Evolutionary conservation across 2,888 invertebrate species (phyloP), one percentile per base, ranked within the genome.

Genomic region (Volucella inanis): DNA sequence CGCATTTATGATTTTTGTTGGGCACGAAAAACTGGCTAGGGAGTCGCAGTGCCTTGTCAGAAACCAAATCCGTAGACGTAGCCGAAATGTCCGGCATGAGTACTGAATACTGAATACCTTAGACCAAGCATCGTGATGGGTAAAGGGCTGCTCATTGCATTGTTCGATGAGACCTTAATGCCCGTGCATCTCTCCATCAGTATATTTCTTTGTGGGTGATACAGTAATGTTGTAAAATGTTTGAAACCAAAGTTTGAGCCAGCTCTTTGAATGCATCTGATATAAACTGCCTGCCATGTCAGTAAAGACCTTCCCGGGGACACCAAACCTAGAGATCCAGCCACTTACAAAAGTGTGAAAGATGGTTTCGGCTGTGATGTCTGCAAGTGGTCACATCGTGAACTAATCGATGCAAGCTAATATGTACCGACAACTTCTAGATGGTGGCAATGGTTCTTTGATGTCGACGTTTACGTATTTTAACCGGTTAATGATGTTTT

Each of bases 311-410:
- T 45, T 15, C 49, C 47, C 39, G 62, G 18, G 18, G 18, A 18
- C 18, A 18, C 18, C 18, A 18, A 1, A 64, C 2, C 47, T 49
- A 31, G n/a, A n/a, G n/a, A n/a, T n/a, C n/a, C 62, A 64, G 31
- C 62, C 62, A 9, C 8, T 2, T 1, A 64, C 0, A 18, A 18
- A 18, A 18, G 18, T 2, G 18, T 11, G 62, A n/a, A 4, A 9
- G 31, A 62, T 31, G 4, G 62, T 47, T 8, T 62, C 49, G 1
- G 62, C 47, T 11, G 14, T 49, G 14, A 62, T 49, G 9, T 47
- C 49, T 6, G 8, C 14, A 9, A 49, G n/a, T 8, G 49, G 62
- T 38, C 62, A 64, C 15, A n/a, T 49, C 6, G 62, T 64, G 11
- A 31, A 14, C 11, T 14, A 31, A 11, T 47, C 22, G 47, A 47